Evolutionary conservation across 1,140 invertebrate genomes (phyloP).

Genomic region (Homarus americanus): DNA sequence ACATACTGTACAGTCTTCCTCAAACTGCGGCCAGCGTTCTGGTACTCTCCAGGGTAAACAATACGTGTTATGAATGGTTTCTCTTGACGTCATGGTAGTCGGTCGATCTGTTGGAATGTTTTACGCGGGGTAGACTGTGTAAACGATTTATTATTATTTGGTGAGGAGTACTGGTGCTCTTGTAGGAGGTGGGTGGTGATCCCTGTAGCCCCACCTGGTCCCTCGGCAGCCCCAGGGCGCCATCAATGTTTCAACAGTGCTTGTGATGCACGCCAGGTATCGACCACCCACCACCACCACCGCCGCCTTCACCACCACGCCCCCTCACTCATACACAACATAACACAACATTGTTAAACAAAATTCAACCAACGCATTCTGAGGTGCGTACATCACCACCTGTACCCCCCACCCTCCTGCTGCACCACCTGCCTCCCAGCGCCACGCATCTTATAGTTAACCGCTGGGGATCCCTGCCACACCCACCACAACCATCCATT

Average conservation of each 20-base stretch:
- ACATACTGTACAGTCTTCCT: not conserved
- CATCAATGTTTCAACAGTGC: conserved; percentile 54
- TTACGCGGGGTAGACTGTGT: not conserved
- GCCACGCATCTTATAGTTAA: too few relatives aligned
- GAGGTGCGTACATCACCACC: too few relatives aligned
- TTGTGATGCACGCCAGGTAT: conserved; percentile 51
- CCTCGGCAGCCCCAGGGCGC: not conserved
- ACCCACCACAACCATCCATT: too few relatives aligned
- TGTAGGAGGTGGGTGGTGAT: not conserved
- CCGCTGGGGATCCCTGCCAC: too few relatives aligned
- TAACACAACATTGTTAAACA: not conserved
- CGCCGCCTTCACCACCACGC: not conserved
- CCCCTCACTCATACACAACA: not conserved
- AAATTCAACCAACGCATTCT: too few relatives aligned
- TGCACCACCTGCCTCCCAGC: not conserved
- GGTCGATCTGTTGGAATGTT: not conserved
- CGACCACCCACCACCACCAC: conserved; percentile 28
- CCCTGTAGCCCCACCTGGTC: conserved; percentile 3
- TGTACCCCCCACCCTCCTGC: not conserved
- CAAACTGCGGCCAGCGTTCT: not conserved
- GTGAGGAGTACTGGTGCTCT: not conserved
- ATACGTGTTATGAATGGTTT: not conserved
- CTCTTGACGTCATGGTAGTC: not conserved
- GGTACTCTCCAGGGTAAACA: not conserved
- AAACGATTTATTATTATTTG: not conserved